Evolutionary conservation across 2,888 invertebrate genomes (phyloP).

Genomic region (Pandemis heparana): DNA sequence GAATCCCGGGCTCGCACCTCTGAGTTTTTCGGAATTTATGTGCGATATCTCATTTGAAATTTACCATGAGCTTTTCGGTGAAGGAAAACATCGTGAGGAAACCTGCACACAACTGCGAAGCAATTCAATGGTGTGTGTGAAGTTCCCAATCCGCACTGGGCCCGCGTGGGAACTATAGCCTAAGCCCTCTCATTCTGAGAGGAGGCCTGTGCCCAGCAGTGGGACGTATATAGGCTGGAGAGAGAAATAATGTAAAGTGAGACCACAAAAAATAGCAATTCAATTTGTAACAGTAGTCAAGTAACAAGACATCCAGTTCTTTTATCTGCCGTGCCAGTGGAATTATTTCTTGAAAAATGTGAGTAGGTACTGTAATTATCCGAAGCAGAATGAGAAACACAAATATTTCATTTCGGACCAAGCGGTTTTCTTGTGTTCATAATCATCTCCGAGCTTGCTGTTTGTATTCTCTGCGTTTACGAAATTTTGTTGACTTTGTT

Average conservation of each 20-base stretch:
- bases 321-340: constrained; percentile 12
- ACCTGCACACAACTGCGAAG: no score
- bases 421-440: constrained; percentile 64
- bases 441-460: constrained; percentile 58
- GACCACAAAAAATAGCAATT: background rate
- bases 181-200: no score
- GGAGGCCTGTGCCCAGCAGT: no score
- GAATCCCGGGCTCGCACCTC: no score
- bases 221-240: no score
- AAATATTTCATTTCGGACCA: constrained; percentile 61
- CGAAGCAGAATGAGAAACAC: constrained; percentile 59
- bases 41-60: no score
- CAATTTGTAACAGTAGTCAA: background rate
- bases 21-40: no score
- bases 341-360: constrained; percentile 15
- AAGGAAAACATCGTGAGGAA: no score
- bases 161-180: no score
- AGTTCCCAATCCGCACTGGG: no score
- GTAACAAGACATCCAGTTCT: background rate
- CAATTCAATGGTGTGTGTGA: no score
- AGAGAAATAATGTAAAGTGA: background rate
- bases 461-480: constrained; percentile 65
- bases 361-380: constrained; percentile 47
- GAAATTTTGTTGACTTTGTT: constrained; percentile 77
- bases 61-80: no score